phyloP scores from a whole-genome alignment of 23 tunicate species.

The Clavelina lepadiformis region DNA sequence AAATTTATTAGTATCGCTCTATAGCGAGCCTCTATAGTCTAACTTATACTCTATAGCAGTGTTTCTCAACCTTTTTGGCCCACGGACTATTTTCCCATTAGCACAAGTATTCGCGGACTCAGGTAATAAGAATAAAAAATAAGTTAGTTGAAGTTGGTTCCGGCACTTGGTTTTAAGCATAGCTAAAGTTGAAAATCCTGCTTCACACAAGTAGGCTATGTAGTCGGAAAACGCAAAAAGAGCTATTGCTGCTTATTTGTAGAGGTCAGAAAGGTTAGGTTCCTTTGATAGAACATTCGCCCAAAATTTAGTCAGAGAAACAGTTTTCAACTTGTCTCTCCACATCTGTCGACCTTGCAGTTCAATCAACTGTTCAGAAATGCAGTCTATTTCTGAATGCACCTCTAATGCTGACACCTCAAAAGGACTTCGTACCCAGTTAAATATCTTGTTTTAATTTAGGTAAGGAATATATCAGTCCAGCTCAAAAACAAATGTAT shows the following conservation, averaged over 20 bases:
- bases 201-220: no score
- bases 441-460: slow-evolving; percentile 27
- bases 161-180: slow-evolving; percentile 27
- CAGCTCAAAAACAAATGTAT: slow-evolving; percentile 31
- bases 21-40: no score
- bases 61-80: slow-evolving; percentile 13
- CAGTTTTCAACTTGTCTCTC: no score
- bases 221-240: not conserved
- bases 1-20: no score
- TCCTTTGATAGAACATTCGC: slow-evolving; percentile 9
- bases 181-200: slow-evolving; percentile 8
- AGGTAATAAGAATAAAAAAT: slow-evolving; percentile 5
- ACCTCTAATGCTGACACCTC: slow-evolving; percentile 29
- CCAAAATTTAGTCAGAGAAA: slow-evolving; percentile 20
- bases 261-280: slow-evolving; percentile 19
- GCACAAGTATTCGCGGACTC: slow-evolving; percentile 5
- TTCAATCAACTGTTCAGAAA: slow-evolving; percentile 31
- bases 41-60: no score
- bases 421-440: slow-evolving; percentile 47
- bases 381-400: slow-evolving; percentile 12
- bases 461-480: no score
- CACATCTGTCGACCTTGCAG: slow-evolving; percentile 55
- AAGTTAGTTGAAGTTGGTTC: slow-evolving; percentile 2
- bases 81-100: slow-evolving; percentile 5
- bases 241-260: slow-evolving; percentile 9